Percentiles rank a stretch among this genome's conserved stretches.
Evolutionary conservation across 2,113 vertebrate genomes (phyloP).

Genomic region (Rhombomys opimus): DNA sequence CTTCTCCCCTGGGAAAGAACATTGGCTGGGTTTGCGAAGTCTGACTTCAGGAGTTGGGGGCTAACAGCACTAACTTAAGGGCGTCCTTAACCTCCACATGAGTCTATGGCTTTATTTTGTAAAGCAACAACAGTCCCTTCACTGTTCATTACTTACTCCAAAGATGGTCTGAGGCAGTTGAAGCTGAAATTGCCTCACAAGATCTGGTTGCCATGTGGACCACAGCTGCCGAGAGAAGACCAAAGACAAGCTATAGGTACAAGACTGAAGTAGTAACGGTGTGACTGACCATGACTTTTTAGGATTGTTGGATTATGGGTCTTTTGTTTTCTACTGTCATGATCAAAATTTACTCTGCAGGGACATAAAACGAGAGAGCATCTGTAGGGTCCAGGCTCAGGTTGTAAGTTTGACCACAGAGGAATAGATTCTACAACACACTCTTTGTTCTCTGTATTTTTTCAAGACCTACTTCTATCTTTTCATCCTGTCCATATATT

Average conservation of each 20-base stretch:
- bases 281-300: neutral
- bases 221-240: neutral
- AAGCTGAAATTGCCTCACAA: neutral
- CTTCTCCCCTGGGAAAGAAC: constrained; percentile 1
- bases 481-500: neutral
- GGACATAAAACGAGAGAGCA: neutral
- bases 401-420: neutral
- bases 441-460: neutral
- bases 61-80: neutral
- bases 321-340: neutral
- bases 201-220: neutral
- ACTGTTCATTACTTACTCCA: neutral
- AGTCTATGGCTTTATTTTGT: constrained; percentile 17
- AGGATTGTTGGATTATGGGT: neutral
- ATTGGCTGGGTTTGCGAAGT: neutral
- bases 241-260: neutral
- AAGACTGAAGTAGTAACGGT: neutral
- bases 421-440: neutral
- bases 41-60: neutral
- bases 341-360: neutral
- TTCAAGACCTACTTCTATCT: neutral
- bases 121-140: neutral
- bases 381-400: neutral
- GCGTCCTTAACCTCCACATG: neutral
- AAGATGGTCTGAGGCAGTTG: neutral